phyloP scores from a whole-genome alignment of 2,888 invertebrate genomes.

The Sicus ferrugineus region DNA sequence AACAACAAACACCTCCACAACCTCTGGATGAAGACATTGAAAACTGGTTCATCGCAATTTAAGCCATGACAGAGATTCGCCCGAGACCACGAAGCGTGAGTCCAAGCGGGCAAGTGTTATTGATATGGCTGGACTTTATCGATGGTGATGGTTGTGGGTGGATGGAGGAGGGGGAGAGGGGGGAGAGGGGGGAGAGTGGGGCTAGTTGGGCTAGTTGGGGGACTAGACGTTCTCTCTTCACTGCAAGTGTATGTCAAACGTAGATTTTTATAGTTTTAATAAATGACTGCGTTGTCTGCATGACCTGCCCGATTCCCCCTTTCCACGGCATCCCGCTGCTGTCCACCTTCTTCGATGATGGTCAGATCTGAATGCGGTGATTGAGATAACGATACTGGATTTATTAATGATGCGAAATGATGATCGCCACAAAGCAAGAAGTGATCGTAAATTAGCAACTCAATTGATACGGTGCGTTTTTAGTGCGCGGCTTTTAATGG shows the following conservation, averaged over 20 bases:
- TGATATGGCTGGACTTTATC: slow-evolving; percentile 46
- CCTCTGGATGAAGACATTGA: slow-evolving; percentile 56
- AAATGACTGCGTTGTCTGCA: slow-evolving; percentile 6
- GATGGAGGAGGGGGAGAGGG: background rate
- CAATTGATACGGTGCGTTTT: background rate
- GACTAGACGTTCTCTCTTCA: background rate
- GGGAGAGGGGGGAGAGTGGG: too few species aligned
- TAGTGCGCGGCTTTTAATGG: background rate
- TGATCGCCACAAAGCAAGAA: background rate
- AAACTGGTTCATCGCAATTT: slow-evolving; percentile 58
- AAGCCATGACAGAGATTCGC: slow-evolving; percentile 24
- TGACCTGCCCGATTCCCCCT: too few species aligned
- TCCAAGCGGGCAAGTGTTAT: slow-evolving; percentile 53
- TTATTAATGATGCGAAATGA: background rate
- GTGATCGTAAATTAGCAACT: slow-evolving; percentile 10
- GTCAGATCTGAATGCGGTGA: slow-evolving; percentile 6
- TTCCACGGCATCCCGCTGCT: slow-evolving; percentile 1
- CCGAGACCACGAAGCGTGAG: background rate
- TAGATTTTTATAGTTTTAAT: slow-evolving; percentile 21
- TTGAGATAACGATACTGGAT: slow-evolving; percentile 15
- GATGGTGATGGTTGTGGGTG: background rate
- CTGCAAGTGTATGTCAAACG: slow-evolving; percentile 24
- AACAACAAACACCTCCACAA: background rate
- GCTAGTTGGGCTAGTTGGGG: background rate
- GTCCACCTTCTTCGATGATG: too few species aligned